Base-by-base conservation (phyloP, 1,140 invertebrate genomes). In the Drosophila takahashii region DNA sequence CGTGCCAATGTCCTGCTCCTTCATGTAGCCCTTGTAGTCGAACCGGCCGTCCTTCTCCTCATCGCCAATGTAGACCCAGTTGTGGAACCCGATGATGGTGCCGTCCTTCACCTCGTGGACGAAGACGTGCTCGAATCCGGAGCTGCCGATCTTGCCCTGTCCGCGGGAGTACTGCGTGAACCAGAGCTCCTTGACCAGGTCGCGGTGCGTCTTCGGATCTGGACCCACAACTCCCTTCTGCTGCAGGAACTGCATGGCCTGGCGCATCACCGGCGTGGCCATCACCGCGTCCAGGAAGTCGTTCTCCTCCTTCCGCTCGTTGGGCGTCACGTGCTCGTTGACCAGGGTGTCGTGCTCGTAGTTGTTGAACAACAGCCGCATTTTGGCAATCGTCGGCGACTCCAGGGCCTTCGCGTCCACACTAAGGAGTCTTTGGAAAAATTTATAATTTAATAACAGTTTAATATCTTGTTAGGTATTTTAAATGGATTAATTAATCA, bases 81-180 rank as follows among this genome's bases (percentile, higher is more conserved):
- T 98, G 90, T 98, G 97, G 57, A 98, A 93, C 10, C 97, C 97
- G 80, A 93, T 93, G 36, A 98, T 94, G 81, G 96, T 94, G n/a
- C 94, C 92, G 80, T 95, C 94, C 92, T 97, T 95, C 0, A 97
- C 92, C 94, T 98, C 97, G 0, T 96, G 95, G 2, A 98, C 93
- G 90, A 98, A 98, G 22, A 97, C 94, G 79, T 98, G 97, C 91
- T 98, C 97, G 84, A 98, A 97, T 1, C 96, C 97, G 26, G 95
- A 96, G 74, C 96, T 97, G 16, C 96, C 95, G 8, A 96, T 95
- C 89, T 94, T 95, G 15, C 95, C 95, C 77, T 94, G 94, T 0
- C 96, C 96, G 59, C 97, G 93, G 1, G 96, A 95, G 86, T 97
- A 98, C 66, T 97, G 93, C 4, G 94, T 95, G 85, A 97, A 97